Conservation (phyloP, 2,113 vertebrate genomes). For the Merops nubicus region DNA sequence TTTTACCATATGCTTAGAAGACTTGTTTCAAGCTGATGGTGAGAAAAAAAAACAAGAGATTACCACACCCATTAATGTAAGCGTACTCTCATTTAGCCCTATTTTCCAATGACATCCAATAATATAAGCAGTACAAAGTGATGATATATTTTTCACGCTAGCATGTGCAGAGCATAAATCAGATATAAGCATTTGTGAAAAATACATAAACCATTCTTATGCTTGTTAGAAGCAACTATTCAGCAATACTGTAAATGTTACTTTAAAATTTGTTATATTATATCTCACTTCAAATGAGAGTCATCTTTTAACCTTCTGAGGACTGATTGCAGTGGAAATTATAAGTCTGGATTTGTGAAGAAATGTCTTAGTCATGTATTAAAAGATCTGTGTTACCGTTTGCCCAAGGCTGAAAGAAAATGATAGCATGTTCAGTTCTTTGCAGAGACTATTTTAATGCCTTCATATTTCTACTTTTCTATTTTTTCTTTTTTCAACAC, state of each 20-base stretch:
- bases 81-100: not conserved
- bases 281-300: not conserved
- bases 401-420: not conserved
- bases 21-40: not conserved
- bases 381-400: not conserved
- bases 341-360: not conserved
- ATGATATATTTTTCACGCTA: not conserved
- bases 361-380: not conserved
- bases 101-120: not conserved
- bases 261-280: not conserved
- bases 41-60: not conserved
- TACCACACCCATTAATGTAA: not conserved
- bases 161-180: not conserved
- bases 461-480: not conserved
- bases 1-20: not conserved
- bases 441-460: not conserved
- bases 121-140: not conserved
- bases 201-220: not conserved
- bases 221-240: not conserved
- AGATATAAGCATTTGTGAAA: not conserved
- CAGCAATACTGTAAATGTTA: not conserved
- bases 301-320: not conserved
- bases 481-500: not conserved
- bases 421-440: not conserved
- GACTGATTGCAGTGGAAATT: not conserved